These are phyloP conservation scores for Neosilurus mollespiculum DNA, from an alignment of 2,797 vertebrate genomes.

Conservation along the genomic window DNA sequence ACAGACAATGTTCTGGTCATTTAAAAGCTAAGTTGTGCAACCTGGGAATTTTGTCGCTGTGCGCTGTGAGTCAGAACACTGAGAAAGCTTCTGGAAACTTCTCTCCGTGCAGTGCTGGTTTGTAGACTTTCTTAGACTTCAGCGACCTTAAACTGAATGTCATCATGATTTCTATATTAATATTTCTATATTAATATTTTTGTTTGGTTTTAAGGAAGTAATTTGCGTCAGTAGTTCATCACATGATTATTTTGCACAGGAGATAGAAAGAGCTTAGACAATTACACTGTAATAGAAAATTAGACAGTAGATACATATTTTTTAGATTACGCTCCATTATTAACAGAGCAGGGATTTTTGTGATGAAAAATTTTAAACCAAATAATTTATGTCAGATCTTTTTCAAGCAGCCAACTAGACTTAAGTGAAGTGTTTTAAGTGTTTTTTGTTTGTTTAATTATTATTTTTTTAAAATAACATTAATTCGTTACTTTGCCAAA, in stretches of 20 bases:
- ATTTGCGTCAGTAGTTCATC: not conserved
- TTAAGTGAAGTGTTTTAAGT: too few species aligned
- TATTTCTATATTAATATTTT: too few species aligned
- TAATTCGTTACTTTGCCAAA: too few species aligned
- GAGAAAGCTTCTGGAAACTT: not conserved
- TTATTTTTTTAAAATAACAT: too few species aligned
- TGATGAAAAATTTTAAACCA: not conserved
- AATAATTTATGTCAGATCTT: not conserved
- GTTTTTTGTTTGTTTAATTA: not conserved
- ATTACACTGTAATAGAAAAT: not conserved
- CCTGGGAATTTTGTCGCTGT: slow-evolving; percentile 21
- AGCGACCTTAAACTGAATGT: not conserved
- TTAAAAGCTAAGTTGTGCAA: slow-evolving; percentile 5
- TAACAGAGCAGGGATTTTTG: not conserved
- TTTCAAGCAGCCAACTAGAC: not conserved
- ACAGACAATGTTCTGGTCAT: not conserved
- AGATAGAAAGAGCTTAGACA: not conserved
- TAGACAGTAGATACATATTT: not conserved
- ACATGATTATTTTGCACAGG: not conserved
- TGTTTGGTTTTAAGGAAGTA: not conserved
- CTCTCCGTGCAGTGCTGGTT: not conserved
- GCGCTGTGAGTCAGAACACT: not conserved
- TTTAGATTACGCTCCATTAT: not conserved
- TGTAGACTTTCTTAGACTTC: not conserved
- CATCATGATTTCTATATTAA: not conserved